Evolutionary conservation across 2,888 invertebrate species (phyloP).

Genomic region (Rhamphomyia laevipes): DNA sequence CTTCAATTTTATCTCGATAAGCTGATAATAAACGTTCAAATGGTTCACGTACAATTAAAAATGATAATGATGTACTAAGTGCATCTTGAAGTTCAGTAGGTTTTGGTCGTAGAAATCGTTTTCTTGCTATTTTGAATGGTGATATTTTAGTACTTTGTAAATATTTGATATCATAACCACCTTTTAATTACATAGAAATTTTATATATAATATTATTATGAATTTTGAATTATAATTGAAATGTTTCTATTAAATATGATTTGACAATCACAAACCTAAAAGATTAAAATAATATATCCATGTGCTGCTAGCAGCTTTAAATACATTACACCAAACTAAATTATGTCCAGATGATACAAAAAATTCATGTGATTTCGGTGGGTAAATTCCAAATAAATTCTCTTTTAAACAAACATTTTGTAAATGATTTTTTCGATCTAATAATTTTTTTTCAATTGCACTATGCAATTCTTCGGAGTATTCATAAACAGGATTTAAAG

Average conservation of each 20-base stretch:
- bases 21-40: conserved; percentile 61
- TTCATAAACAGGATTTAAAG: conserved; percentile 37
- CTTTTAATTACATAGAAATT: conserved; percentile 25
- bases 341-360: conserved; percentile 56
- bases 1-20: conserved; percentile 62
- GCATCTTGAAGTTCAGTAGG: conserved; percentile 51
- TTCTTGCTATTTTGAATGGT: conserved; percentile 54
- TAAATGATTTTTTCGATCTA: conserved; percentile 38
- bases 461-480: conserved; percentile 38
- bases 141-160: conserved; percentile 47
- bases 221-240: too few species aligned
- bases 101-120: conserved; percentile 55
- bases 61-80: conserved; percentile 49
- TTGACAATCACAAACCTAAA: conserved; percentile 39
- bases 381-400: conserved; percentile 32
- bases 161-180: conserved; percentile 48
- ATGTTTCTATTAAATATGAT: not conserved
- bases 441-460: conserved; percentile 41
- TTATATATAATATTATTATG: too few species aligned
- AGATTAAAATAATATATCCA: conserved; percentile 72
- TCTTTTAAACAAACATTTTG: conserved; percentile 41
- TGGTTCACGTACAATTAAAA: conserved; percentile 59
- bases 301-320: conserved; percentile 66
- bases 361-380: conserved; percentile 61
- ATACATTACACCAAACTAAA: conserved; percentile 63